Percentiles rank a stretch among this genome's conserved stretches.
These are phyloP conservation scores for Sebastes fasciatus DNA, from an alignment of 2,113 vertebrate genomes.

Conservation along the genomic window DNA sequence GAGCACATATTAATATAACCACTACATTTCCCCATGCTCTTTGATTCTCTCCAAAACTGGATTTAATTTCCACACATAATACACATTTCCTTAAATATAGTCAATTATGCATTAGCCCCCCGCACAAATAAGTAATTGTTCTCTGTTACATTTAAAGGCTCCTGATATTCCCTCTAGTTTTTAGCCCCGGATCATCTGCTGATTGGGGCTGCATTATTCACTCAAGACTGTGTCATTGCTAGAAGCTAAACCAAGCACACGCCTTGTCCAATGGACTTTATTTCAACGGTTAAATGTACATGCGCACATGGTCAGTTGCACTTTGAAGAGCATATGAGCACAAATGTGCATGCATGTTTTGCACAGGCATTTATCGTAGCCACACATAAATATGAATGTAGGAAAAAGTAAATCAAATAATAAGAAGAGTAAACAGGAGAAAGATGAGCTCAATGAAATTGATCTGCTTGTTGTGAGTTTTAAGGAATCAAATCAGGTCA, in stretches of 20 bases:
- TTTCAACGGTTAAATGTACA: slow-evolving; percentile 69
- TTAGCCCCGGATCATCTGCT: slow-evolving; percentile 65
- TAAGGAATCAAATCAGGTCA: slow-evolving; percentile 8
- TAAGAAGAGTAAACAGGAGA: background rate
- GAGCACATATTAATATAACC: slow-evolving; percentile 27
- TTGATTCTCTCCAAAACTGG: slow-evolving; percentile 19
- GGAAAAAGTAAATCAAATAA: slow-evolving; percentile 2
- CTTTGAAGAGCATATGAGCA: slow-evolving; percentile 64
- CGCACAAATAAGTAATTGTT: slow-evolving; percentile 69
- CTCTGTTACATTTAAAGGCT: slow-evolving; percentile 68
- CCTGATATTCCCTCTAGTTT: slow-evolving; percentile 59
- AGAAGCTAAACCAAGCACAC: slow-evolving; percentile 64
- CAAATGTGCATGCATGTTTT: slow-evolving; percentile 20
- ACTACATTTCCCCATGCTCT: slow-evolving; percentile 13
- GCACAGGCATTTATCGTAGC: background rate
- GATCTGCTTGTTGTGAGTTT: slow-evolving; percentile 36
- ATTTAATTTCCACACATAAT: slow-evolving; percentile 12
- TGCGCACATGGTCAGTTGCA: slow-evolving; percentile 35
- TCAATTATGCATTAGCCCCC: slow-evolving; percentile 52
- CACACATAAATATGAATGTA: background rate
- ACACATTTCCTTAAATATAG: slow-evolving; percentile 42
- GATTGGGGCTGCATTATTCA: slow-evolving; percentile 77
- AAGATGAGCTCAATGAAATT: background rate
- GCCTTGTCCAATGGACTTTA: slow-evolving; percentile 77
- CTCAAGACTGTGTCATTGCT: slow-evolving; percentile 81